Conservation (phyloP, 2,888 invertebrate genomes). For the Gortyna flavago region DNA sequence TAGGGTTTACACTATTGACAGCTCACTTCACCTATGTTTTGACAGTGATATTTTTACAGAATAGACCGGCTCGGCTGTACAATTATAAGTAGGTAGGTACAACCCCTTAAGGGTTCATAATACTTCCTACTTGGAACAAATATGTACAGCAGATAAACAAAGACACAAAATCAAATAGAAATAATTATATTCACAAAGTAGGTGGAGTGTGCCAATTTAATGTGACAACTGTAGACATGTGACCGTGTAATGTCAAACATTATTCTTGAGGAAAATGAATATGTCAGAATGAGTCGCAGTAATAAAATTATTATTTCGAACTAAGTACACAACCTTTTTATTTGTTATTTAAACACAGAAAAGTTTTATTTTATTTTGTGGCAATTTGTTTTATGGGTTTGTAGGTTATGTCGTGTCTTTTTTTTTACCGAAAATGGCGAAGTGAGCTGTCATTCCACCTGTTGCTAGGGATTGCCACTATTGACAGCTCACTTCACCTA, state of each 20-base stretch:
- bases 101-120: background rate
- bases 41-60: background rate
- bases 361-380: background rate
- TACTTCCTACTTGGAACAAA: background rate
- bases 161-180: constrained; percentile 11
- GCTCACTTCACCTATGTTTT: background rate
- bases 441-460: background rate
- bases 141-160: background rate
- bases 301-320: background rate
- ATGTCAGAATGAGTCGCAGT: constrained; percentile 19
- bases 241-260: constrained; percentile 33
- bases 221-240: constrained; percentile 24
- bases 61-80: background rate
- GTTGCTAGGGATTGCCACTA: background rate
- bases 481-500: background rate
- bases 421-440: background rate
- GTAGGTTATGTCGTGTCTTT: background rate
- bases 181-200: background rate
- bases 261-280: constrained; percentile 16
- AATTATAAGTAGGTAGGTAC: background rate
- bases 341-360: background rate
- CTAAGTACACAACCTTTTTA: background rate
- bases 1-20: background rate
- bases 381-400: background rate
- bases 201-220: constrained; percentile 21